phyloP scores from a whole-genome alignment of 2,888 invertebrate species.

The Phymatocera aterrima region DNA sequence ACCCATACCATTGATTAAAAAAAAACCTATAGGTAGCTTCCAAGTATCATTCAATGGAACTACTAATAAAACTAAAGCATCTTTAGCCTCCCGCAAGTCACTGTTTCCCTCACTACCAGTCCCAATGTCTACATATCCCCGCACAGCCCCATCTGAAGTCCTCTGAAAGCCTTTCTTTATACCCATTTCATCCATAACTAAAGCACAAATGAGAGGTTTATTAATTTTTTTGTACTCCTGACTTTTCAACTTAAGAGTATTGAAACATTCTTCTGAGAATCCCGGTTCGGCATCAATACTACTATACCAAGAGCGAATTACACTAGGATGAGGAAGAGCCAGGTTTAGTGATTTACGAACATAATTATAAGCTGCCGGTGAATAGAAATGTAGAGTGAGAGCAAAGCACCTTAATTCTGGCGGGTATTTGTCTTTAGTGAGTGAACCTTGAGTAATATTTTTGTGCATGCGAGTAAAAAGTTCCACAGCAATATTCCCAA shows the following conservation, averaged over 20 bases:
- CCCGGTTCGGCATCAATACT: constrained; percentile 51
- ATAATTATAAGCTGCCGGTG: not conserved
- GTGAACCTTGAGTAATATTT: not conserved
- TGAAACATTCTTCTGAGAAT: constrained; percentile 49
- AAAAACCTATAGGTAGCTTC: too few species aligned
- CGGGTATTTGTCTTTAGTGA: constrained; percentile 47
- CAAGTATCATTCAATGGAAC: too few species aligned
- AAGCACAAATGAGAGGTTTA: not conserved
- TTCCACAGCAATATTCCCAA: too few species aligned
- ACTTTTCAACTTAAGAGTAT: constrained; percentile 35
- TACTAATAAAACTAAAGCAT: too few species aligned
- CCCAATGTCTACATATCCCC: too few species aligned
- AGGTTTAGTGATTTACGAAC: not conserved
- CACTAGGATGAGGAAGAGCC: not conserved
- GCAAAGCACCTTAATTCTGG: constrained; percentile 44
- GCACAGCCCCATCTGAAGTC: too few species aligned
- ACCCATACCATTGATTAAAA: too few species aligned
- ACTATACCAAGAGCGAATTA: not conserved
- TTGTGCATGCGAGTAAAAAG: not conserved
- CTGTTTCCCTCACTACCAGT: too few species aligned
- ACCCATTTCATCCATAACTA: too few species aligned
- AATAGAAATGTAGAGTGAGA: constrained; percentile 2
- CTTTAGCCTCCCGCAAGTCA: too few species aligned
- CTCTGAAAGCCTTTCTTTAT: too few species aligned
- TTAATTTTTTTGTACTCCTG: not conserved